Evolutionary conservation across 2,888 invertebrate species (phyloP).

Genomic region (Drosophila falleni): DNA sequence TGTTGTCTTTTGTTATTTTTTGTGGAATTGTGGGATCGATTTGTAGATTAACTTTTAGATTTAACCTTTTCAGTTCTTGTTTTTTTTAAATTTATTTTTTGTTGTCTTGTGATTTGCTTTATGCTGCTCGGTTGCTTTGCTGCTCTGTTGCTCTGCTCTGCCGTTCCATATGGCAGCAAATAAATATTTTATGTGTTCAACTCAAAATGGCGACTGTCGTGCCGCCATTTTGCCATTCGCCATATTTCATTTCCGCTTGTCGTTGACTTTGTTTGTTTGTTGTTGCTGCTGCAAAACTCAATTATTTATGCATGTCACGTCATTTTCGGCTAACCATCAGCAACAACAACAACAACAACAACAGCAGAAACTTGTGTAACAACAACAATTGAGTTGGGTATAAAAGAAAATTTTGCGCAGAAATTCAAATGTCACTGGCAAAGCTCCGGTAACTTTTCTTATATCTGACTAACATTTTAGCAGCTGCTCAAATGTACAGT

Average conservation of each 20-base stretch:
- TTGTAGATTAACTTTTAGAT: constrained; percentile 33
- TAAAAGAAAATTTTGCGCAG: constrained; percentile 47
- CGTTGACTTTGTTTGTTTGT: constrained; percentile 58
- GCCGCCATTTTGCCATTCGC: constrained; percentile 72
- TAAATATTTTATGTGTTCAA: constrained; percentile 57
- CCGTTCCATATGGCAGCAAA: constrained; percentile 41
- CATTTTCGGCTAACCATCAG: constrained; percentile 67
- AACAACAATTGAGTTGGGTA: constrained; percentile 26
- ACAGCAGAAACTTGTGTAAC: not conserved
- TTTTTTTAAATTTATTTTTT: constrained; percentile 1
- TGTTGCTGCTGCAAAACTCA: constrained; percentile 65
- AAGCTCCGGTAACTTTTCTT: constrained; percentile 45
- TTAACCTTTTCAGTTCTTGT: constrained; percentile 21
- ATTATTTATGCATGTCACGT: constrained; percentile 82
- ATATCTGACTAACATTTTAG: constrained; percentile 29
- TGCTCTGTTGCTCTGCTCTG: constrained; percentile 12
- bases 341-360: constrained; percentile 40
- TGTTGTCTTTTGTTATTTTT: not conserved
- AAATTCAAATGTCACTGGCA: constrained; percentile 76
- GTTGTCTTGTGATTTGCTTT: constrained; percentile 32
- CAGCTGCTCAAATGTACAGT: constrained; percentile 41
- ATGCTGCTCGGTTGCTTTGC: constrained; percentile 10
- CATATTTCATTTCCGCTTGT: constrained; percentile 79
- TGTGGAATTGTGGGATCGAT: constrained; percentile 25
- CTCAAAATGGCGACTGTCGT: constrained; percentile 58